phyloP scores from a whole-genome alignment of 2,113 vertebrate genomes.

The Ailurus styani region DNA sequence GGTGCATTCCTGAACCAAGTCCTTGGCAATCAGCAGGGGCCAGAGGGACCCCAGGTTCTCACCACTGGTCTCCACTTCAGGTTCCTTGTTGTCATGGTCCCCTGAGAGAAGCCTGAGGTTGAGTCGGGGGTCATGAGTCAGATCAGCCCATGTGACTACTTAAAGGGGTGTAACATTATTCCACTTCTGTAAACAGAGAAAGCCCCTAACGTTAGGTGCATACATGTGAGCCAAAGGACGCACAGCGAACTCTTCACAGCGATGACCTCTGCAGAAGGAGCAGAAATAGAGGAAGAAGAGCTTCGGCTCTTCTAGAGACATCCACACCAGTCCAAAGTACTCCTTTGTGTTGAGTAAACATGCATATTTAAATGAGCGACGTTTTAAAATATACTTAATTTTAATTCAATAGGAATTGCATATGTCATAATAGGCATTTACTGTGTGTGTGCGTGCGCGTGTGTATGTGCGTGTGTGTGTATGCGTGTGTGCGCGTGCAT shows the following conservation, averaged over 20 bases:
- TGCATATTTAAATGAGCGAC: background rate
- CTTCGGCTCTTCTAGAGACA: too few relatives aligned
- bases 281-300: too few relatives aligned
- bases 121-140: background rate
- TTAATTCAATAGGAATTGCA: background rate
- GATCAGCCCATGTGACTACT: background rate
- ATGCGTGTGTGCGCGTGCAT: background rate
- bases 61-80: background rate
- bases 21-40: background rate
- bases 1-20: too few relatives aligned
- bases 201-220: background rate
- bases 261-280: background rate
- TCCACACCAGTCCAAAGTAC: background rate
- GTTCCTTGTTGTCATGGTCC: background rate
- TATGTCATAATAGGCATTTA: background rate
- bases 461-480: too few relatives aligned
- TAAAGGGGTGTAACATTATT: background rate
- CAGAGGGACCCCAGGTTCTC: background rate
- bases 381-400: background rate
- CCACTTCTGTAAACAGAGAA: background rate
- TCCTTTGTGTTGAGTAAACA: background rate
- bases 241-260: background rate
- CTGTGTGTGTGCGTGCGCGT: too few relatives aligned
- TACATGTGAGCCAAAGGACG: background rate
- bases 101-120: background rate